phyloP scores from a whole-genome alignment of 2,888 invertebrate species.

The Drosophila rubida region DNA sequence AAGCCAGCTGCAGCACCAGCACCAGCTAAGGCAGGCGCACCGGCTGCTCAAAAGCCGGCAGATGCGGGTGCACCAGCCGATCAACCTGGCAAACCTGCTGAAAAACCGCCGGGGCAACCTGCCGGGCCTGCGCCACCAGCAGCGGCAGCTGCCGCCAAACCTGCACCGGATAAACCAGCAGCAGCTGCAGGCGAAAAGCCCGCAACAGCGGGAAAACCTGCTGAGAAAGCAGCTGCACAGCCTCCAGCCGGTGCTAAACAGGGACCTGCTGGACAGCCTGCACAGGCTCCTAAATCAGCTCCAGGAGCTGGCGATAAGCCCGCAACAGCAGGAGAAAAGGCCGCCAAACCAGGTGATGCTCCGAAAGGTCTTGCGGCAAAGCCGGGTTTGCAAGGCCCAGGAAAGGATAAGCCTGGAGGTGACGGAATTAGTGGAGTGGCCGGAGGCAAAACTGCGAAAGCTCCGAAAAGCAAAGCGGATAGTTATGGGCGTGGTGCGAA shows the following conservation, averaged over 20 bases:
- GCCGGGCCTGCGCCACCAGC: too few relatives aligned
- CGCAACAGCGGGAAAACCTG: constrained; percentile 4
- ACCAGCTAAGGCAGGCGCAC: neutral
- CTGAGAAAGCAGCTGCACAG: neutral
- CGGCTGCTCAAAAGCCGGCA: neutral
- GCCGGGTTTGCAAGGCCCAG: constrained; percentile 5
- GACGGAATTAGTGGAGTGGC: neutral
- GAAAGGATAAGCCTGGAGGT: neutral
- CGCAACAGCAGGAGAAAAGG: constrained; percentile 4
- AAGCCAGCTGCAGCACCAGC: constrained; percentile 1
- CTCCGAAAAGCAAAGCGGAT: neutral
- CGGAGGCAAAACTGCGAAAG: neutral
- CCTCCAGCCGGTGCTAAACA: too few relatives aligned
- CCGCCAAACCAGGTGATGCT: neutral
- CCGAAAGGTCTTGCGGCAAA: constrained; percentile 13
- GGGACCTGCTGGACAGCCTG: too few relatives aligned
- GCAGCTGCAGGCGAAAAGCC: neutral
- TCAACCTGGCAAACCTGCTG: neutral
- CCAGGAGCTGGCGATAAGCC: neutral
- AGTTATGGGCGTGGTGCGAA: constrained; percentile 5
- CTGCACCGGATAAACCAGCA: too few relatives aligned
- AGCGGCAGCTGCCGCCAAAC: neutral
- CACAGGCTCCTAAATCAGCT: neutral
- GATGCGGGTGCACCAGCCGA: constrained; percentile 1
- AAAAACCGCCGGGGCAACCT: neutral